These are phyloP conservation scores for Anarhynchus alexandrinus DNA, from an alignment of 2,113 vertebrate genomes.

Conservation along the genomic window DNA sequence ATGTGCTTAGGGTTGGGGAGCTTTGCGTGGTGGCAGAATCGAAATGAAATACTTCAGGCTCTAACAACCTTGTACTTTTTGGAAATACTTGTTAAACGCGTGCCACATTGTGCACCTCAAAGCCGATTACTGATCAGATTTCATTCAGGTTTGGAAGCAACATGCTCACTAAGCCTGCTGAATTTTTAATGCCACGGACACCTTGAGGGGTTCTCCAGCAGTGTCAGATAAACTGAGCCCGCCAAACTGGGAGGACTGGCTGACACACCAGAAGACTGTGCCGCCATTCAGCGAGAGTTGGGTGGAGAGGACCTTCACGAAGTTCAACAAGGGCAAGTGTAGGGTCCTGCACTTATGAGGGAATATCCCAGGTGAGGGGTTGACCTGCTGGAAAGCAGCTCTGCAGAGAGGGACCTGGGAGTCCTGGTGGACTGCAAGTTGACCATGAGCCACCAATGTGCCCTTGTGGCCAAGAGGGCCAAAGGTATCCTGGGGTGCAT, in stretches of 20 bases:
- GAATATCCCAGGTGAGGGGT: no score
- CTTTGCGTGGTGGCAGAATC: not conserved
- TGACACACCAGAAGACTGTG: no score
- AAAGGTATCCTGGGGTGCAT: no score
- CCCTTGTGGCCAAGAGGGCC: no score
- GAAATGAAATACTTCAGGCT: not conserved
- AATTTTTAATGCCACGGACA: not conserved
- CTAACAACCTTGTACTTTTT: not conserved
- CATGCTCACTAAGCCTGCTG: not conserved
- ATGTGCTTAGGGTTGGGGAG: not conserved
- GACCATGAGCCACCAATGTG: no score
- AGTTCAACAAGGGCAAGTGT: no score
- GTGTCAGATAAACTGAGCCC: accelerated
- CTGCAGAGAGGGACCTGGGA: no score
- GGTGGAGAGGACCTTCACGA: no score
- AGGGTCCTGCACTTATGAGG: no score
- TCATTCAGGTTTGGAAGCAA: not conserved
- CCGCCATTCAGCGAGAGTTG: no score
- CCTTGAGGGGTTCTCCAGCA: not conserved
- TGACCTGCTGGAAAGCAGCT: no score
- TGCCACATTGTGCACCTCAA: not conserved
- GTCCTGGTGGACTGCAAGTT: no score
- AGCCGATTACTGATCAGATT: not conserved
- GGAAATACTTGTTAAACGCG: not conserved
- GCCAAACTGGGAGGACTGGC: not conserved